Percentiles rank a stretch among this genome's conserved stretches.
Evolutionary conservation across 2,113 vertebrate species (phyloP).

Genomic region (Herpetotheres cachinnans): DNA sequence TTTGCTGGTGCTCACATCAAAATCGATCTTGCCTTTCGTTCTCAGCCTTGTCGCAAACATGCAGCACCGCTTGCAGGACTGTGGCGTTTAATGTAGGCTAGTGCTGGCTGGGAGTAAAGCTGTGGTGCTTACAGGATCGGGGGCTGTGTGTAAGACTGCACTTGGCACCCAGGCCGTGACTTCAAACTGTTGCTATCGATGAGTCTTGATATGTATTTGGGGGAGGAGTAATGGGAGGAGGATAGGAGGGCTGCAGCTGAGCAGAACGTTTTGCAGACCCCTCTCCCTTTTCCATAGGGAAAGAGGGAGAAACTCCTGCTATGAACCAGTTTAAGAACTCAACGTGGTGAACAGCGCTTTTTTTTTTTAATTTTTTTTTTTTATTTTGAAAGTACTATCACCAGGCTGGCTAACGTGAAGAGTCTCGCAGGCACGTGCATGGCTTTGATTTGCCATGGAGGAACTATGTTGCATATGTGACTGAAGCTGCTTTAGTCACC

Average conservation of each 20-base stretch:
- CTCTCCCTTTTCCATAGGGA: accelerated
- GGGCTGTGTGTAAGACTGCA: background rate
- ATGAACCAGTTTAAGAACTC: background rate
- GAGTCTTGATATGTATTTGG: background rate
- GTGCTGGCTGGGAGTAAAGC: background rate
- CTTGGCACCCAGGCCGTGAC: conserved; percentile 38
- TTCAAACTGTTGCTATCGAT: background rate
- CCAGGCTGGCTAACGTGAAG: background rate
- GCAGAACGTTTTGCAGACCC: background rate
- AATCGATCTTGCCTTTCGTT: conserved; percentile 68
- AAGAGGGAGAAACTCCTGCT: background rate
- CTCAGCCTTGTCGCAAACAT: conserved; percentile 8
- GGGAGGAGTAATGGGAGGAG: background rate
- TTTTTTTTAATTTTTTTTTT: background rate
- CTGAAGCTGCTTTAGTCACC: background rate
- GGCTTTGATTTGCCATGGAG: background rate
- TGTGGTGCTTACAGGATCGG: background rate
- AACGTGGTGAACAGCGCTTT: accelerated
- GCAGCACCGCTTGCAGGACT: background rate
- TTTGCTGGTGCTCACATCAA: conserved; percentile 68
- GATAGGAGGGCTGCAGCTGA: background rate
- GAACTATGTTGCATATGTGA: accelerated
- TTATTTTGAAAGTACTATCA: background rate
- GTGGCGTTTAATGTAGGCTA: background rate
- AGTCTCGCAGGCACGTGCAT: background rate